Evolutionary conservation across 2,113 vertebrate species (phyloP), one percentile per base, ranked within the genome.

Genomic region (Ammodytes dubius): DNA sequence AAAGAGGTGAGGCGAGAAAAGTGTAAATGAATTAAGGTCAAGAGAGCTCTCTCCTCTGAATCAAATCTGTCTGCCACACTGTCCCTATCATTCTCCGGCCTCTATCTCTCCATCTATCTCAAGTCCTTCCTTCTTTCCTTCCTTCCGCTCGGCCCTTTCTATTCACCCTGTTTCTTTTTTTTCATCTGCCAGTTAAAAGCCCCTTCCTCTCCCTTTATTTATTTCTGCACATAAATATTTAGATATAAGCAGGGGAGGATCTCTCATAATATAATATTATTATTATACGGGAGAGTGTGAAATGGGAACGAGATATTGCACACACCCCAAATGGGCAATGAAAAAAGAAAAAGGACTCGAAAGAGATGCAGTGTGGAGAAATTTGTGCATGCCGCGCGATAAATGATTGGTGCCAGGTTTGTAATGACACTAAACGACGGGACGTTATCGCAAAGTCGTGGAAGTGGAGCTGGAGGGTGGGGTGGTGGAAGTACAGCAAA

Each of bases 301-400:
- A 91, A 89, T 87, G 77, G 79, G 84, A 88, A 64, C 76, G 81
- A 81, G 86, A 86, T 76, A 88, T 87, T 89, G 83, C 83, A 73
- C 59, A 67, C 15, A 27, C 52, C 83, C 89, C 68, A 93, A 90
- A 92, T 90, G 89, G 87, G 77, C 63, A 88, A 79, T 92, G 84
- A 87, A 89, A 85, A 84, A 87, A 89, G 83, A 84, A 56, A 64
- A 82, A 84, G 52, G 19, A 54, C 37, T 43, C 15, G 47, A 83
- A 84, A 77, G 79, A 86, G 75, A 77, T 85, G 77, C 69, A 67
- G 27, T n/a, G 74, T 5, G 8, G 17, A 45, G 69, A 68, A 68
- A 81, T 52, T n/a, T 54, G 54, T 50, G 59, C 52, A 64, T 72
- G 80, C 45, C 74, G 5, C 39, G 56, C 57, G 57, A 58, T 56